Percentiles rank a stretch among this genome's conserved stretches.
These are phyloP conservation scores for Heloderma charlesbogerti DNA, from an alignment of 2,113 vertebrate species.

Conservation along the genomic window DNA sequence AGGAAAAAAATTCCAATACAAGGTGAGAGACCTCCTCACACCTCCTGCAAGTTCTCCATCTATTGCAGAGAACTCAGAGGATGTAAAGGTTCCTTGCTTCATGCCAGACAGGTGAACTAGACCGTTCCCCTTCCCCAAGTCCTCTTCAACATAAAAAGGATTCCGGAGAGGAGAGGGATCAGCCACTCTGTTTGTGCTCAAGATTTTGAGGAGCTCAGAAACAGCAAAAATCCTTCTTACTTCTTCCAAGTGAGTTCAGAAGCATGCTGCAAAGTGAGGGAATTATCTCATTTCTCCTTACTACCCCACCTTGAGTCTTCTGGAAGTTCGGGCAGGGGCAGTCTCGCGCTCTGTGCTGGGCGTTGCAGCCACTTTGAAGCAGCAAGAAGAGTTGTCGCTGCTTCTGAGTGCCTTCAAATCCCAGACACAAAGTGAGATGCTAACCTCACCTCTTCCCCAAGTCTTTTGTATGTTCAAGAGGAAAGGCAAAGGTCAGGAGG, in stretches of 20 bases:
- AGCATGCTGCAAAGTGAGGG: neutral
- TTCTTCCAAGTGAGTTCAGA: neutral
- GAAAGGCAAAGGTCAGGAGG: neutral
- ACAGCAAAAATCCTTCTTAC: neutral
- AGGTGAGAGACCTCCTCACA: neutral
- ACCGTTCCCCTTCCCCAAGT: neutral
- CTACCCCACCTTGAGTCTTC: neutral
- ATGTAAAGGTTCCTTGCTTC: neutral
- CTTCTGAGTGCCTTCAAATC: neutral
- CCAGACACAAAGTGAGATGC: neutral
- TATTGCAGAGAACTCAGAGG: neutral
- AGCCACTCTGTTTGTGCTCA: neutral
- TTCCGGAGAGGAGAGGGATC: neutral
- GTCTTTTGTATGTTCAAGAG: neutral
- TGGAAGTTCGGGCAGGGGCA: neutral
- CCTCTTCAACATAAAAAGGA: neutral
- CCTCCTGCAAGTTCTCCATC: neutral
- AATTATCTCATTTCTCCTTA: neutral
- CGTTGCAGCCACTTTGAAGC: neutral
- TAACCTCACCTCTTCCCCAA: neutral
- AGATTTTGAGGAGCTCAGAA: neutral
- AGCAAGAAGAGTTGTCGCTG: neutral
- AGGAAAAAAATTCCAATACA: neutral
- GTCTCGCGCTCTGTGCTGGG: neutral
- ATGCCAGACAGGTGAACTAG: neutral